These are phyloP conservation scores for Galleria mellonella DNA, from an alignment of 1,140 invertebrate species.

Conservation along the genomic window DNA sequence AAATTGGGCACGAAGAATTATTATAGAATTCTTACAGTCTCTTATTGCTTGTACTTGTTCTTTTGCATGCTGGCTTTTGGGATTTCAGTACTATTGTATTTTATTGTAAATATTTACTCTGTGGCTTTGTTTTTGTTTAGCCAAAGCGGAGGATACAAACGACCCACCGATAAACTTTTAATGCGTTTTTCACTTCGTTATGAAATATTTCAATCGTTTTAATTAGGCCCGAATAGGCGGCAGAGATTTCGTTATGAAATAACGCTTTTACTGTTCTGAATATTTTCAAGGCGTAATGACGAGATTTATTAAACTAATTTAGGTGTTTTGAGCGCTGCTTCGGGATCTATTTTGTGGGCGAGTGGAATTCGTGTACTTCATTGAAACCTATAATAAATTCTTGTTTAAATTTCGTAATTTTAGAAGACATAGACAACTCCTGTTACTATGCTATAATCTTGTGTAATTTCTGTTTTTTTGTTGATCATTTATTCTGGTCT, in stretches of 20 bases:
- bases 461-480: too few relatives aligned
- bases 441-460: too few relatives aligned
- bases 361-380: neutral
- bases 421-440: too few relatives aligned
- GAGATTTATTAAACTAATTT: constrained; percentile 22
- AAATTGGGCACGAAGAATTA: neutral
- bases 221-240: constrained; percentile 38
- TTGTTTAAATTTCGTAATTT: too few relatives aligned
- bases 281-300: constrained; percentile 21
- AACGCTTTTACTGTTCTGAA: constrained; percentile 20
- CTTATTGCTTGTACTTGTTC: too few relatives aligned
- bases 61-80: too few relatives aligned
- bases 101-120: constrained; percentile 8
- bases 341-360: neutral
- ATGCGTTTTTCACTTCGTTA: constrained; percentile 60
- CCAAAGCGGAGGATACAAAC: constrained; percentile 8
- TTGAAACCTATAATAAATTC: too few relatives aligned
- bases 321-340: neutral
- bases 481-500: too few relatives aligned
- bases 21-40: too few relatives aligned
- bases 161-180: constrained; percentile 49
- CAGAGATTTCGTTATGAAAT: constrained; percentile 35
- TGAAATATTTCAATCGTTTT: constrained; percentile 52
- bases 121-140: constrained; percentile 29
- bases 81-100: too few relatives aligned